Conservation (phyloP, 2,797 vertebrate species). For the Gallirallus australis region DNA sequence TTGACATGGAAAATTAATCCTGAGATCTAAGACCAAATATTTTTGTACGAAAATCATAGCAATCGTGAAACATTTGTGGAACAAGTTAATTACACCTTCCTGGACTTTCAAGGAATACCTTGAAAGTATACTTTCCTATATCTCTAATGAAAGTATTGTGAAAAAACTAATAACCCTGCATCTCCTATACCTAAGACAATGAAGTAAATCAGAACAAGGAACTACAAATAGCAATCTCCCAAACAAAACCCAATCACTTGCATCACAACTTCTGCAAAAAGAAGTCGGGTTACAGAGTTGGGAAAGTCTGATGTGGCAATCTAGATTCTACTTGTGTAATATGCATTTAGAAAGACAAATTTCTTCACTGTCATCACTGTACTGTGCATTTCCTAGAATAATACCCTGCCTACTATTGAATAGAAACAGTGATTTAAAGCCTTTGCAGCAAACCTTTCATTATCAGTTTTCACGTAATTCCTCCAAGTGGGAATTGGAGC, state of each 20-base stretch:
- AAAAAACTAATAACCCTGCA: not conserved
- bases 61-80: not conserved
- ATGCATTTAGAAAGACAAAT: not conserved
- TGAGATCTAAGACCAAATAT: not conserved
- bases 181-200: not conserved
- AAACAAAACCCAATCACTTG: not conserved
- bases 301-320: not conserved
- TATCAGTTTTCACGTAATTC: not conserved
- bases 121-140: fast-evolving
- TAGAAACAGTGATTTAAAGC: not conserved
- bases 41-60: not conserved
- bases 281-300: not conserved
- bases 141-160: not conserved
- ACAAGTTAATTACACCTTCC: not conserved
- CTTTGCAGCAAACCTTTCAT: not conserved
- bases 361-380: not conserved
- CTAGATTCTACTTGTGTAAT: not conserved
- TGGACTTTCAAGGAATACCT: not conserved
- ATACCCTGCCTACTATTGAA: not conserved
- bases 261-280: not conserved
- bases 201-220: not conserved
- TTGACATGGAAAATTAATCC: not conserved
- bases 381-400: not conserved
- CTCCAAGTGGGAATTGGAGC: not conserved
- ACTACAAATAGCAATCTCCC: not conserved